These are phyloP conservation scores for Oscheius sp. DNA, from an alignment of 1,140 invertebrate species.

Conservation along the genomic window DNA sequence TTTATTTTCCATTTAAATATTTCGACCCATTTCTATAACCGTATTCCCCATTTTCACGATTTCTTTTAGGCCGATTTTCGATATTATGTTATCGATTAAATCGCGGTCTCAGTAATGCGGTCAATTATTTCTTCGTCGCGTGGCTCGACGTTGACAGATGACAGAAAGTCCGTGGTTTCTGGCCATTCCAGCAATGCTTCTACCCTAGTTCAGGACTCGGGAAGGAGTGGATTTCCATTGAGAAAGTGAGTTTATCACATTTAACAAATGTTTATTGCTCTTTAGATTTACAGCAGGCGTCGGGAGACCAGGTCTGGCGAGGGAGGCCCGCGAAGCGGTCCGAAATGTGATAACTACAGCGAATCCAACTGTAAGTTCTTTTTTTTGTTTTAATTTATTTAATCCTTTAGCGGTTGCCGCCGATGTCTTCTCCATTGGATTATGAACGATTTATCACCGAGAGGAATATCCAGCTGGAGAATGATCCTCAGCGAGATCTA, in stretches of 20 bases:
- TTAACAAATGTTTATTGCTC: neutral
- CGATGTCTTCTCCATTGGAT: constrained; percentile 33
- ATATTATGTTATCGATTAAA: too few species aligned
- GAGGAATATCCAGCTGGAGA: constrained; percentile 69
- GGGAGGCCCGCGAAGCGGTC: constrained; percentile 35
- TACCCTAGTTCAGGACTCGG: constrained; percentile 6
- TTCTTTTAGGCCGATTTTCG: too few species aligned
- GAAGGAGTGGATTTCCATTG: neutral
- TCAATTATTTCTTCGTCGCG: neutral
- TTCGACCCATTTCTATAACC: too few species aligned
- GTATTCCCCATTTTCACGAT: too few species aligned
- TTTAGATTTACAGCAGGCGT: constrained; percentile 36
- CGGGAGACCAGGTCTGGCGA: constrained; percentile 27
- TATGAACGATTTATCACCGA: constrained; percentile 37
- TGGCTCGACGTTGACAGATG: constrained; percentile 11
- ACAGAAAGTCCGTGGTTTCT: constrained; percentile 19
- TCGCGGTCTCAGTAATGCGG: neutral
- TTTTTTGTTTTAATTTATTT: neutral
- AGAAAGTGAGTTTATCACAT: neutral
- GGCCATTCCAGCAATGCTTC: constrained; percentile 26
- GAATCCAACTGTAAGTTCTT: constrained; percentile 20
- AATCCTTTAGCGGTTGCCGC: constrained; percentile 24
- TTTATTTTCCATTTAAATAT: too few species aligned
- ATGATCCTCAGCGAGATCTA: constrained; percentile 85
- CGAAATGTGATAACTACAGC: constrained; percentile 29